These are phyloP conservation scores for Megaustenia siamemsis DNA, from an alignment of 2,888 invertebrate genomes.

Conservation along the genomic window DNA sequence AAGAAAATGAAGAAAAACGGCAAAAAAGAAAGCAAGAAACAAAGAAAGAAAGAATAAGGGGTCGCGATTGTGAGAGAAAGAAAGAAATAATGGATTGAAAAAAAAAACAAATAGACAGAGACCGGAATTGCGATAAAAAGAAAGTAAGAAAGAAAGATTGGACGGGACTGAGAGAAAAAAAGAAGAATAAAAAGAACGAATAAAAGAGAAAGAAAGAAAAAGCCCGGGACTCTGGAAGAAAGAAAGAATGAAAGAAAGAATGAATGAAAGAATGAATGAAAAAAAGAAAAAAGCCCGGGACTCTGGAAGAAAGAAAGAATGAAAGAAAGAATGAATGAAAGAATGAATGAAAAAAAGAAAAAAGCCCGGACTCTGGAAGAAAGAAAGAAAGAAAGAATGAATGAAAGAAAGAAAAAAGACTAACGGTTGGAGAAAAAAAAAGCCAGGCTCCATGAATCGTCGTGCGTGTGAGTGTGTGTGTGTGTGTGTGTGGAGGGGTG, in stretches of 20 bases:
- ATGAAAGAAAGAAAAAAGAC: background rate
- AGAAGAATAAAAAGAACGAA: background rate
- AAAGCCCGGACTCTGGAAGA: background rate
- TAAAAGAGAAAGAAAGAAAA: background rate
- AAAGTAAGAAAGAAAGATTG: too few species aligned
- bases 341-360: background rate
- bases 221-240: background rate
- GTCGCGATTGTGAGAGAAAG: background rate
- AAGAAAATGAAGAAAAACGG: too few species aligned
- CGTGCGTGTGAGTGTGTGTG: too few species aligned
- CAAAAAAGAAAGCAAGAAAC: background rate
- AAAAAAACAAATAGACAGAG: background rate
- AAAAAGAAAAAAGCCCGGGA: background rate
- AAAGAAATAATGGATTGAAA: background rate
- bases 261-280: background rate
- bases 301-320: background rate
- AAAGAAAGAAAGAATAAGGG: background rate
- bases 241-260: background rate
- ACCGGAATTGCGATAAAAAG: too few species aligned
- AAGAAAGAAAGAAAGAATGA: background rate
- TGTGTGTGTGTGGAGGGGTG: too few species aligned
- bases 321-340: background rate
- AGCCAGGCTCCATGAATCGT: too few species aligned
- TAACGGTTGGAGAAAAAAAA: background rate
- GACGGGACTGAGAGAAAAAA: too few species aligned